Percentiles rank a stretch among this genome's conserved stretches.
Evolutionary conservation across 2,888 invertebrate species (phyloP).

Genomic region (Mesoligia furuncula): DNA sequence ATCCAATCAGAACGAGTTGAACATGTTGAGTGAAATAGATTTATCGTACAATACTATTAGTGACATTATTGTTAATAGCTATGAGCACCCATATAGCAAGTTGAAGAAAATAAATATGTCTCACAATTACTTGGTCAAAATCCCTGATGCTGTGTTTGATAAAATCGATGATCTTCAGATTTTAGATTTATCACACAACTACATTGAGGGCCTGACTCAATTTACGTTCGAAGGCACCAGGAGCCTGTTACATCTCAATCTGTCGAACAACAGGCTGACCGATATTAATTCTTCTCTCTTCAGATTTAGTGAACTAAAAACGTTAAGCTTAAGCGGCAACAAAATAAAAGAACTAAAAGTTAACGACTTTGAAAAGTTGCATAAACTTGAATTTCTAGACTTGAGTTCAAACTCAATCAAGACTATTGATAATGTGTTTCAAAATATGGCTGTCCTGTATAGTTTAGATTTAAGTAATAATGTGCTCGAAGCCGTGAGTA

Average conservation of each 20-base stretch:
- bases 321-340: constrained; percentile 75
- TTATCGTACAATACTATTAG: constrained; percentile 78
- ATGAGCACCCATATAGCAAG: constrained; percentile 58
- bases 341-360: constrained; percentile 68
- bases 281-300: constrained; percentile 76
- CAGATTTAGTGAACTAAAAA: constrained; percentile 73
- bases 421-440: constrained; percentile 70
- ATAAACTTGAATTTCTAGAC: constrained; percentile 69
- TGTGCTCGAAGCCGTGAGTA: constrained; percentile 67
- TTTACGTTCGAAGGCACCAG: constrained; percentile 78
- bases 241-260: constrained; percentile 71
- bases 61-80: constrained; percentile 60
- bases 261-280: constrained; percentile 75
- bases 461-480: constrained; percentile 74
- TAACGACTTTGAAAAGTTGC: constrained; percentile 73
- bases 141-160: constrained; percentile 75
- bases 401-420: constrained; percentile 74
- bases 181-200: constrained; percentile 79
- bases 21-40: constrained; percentile 71
- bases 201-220: constrained; percentile 68
- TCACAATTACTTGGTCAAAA: constrained; percentile 72
- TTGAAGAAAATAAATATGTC: constrained; percentile 76
- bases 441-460: constrained; percentile 64
- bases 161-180: constrained; percentile 68
- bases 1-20: constrained; percentile 66